A percentile compares a stretch with the other conserved stretches of the same genome.
These are phyloP conservation scores for Idaea dimidiata DNA, from an alignment of 2,888 invertebrate genomes.

Conservation along the genomic window DNA sequence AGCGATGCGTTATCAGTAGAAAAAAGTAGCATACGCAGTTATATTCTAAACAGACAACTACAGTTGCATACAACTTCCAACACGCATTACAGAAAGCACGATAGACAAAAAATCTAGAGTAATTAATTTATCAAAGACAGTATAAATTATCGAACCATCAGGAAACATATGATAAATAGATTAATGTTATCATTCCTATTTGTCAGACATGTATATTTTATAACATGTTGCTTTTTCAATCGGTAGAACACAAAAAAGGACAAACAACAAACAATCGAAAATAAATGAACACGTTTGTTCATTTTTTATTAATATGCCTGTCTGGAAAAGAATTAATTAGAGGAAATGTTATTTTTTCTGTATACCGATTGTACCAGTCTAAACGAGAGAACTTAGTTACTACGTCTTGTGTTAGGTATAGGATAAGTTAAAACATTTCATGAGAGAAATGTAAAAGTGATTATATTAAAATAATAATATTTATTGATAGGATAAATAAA, in stretches of 20 bases:
- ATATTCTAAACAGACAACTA: not conserved
- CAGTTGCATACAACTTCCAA: not conserved
- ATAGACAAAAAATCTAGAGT: not conserved
- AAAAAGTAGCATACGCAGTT: not conserved
- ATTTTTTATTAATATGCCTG: no score
- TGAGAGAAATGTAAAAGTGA: slow-evolving; percentile 42
- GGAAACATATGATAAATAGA: not conserved
- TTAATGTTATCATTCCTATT: not conserved
- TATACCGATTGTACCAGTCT: not conserved
- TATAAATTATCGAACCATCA: not conserved
- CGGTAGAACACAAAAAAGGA: not conserved
- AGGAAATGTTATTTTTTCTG: not conserved
- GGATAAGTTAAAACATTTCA: slow-evolving; percentile 26
- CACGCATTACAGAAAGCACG: not conserved
- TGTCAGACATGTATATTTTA: not conserved
- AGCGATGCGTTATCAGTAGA: not conserved
- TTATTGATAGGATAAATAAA: slow-evolving; percentile 30
- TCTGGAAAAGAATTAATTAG: not conserved
- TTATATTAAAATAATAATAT: slow-evolving; percentile 43
- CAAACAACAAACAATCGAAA: not conserved
- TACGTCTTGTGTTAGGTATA: not conserved
- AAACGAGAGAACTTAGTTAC: not conserved
- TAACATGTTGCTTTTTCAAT: not conserved
- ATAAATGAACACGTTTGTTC: not conserved
- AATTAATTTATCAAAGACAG: not conserved